phyloP scores from a whole-genome alignment of 2,113 vertebrate species.

The Stigmatopora nigra region DNA sequence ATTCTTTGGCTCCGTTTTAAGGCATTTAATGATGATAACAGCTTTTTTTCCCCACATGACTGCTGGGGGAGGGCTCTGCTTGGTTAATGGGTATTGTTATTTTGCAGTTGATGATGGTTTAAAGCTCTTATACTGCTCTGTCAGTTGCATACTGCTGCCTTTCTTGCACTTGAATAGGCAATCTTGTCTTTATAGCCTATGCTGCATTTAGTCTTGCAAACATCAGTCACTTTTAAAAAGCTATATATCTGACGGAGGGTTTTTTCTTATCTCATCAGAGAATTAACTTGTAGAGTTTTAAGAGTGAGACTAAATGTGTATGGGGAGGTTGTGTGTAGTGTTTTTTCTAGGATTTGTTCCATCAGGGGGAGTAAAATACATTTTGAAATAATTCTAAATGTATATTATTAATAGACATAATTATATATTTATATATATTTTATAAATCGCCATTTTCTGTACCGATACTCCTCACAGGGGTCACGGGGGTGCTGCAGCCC shows the following conservation, averaged over 20 bases:
- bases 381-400: no score
- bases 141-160: conserved; percentile 14
- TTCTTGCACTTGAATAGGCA: conserved; percentile 5
- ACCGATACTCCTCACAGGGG: no score
- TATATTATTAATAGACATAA: no score
- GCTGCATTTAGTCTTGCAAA: neutral
- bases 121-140: conserved; percentile 19
- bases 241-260: neutral
- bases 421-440: no score
- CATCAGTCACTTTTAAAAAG: neutral
- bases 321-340: no score
- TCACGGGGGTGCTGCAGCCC: no score
- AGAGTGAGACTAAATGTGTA: no score
- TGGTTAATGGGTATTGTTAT: conserved; percentile 3
- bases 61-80: neutral
- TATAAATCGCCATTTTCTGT: no score
- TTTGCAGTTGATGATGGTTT: conserved; percentile 32
- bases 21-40: conserved; percentile 54
- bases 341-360: no score
- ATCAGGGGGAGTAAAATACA: no score
- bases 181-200: neutral
- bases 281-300: no score
- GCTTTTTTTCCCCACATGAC: conserved; percentile 38
- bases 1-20: conserved; percentile 45
- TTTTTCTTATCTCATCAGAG: no score